Evolutionary conservation across 2,888 invertebrate genomes (phyloP), one percentile per base, ranked within the genome.

Genomic region (Acleris sparsana): DNA sequence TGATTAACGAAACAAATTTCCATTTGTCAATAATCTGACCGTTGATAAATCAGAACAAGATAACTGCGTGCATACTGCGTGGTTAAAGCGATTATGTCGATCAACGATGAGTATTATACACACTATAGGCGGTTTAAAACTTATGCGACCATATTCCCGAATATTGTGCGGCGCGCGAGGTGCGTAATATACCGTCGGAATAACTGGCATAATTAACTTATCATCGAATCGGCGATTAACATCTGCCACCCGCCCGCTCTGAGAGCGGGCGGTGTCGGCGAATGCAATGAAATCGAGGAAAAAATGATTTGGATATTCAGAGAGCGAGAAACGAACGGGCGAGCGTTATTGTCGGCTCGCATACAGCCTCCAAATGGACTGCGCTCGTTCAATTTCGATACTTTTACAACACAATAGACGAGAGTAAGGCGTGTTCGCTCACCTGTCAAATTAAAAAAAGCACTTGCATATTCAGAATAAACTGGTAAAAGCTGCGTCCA

Each of bases 371-470:
- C 84, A 89, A 91, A 89, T 90, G 90, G 92, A 90, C 85, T 80
- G 81, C 79, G 83, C 80, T 79, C 84, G 87, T 90, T 87, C 91
- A 90, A 91, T 92, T 91, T 88, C 89, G 89, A 92, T 92, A 91
- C 92, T 90, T 88, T 90, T 80, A 84, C 87, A 86, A 89, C 84
- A 92, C 92, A 92, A 92, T 91, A 84, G 91, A 80, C 76, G 80
- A 75, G 82, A 85, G 88, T 83, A 89, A 91, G 92, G 90, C 89
- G 90, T 87, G 91, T 73, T 86, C 92, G 78, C 75, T 91, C 89
- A 90, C 88, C 89, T 92, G 88, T 87, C 87, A 92, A 92, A 92
- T 92, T 90, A 92, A 91, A 91, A 83, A 81, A 91, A 89, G 86
- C 86, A 86, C 87, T 86, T 85, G 84, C 85, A 87, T 85, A 86